These are phyloP conservation scores for Drosophila ironensis DNA, from an alignment of 1,140 invertebrate species.

Conservation along the genomic window DNA sequence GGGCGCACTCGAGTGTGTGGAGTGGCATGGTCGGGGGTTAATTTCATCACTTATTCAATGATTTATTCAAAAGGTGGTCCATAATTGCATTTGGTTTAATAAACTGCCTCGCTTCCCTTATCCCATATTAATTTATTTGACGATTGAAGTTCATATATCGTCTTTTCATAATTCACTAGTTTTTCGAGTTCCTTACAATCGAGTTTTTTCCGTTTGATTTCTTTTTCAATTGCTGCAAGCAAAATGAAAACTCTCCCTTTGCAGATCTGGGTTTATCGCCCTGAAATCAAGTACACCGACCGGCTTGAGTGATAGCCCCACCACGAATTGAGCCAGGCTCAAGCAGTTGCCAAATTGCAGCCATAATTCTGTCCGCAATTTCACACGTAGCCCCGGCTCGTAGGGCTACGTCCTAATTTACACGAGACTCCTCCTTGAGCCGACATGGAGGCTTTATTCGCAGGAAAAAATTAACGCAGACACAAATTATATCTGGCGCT, in stretches of 20 bases:
- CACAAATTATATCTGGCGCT: conserved; percentile 81
- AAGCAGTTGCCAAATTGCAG: conserved; percentile 15
- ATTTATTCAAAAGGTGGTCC: conserved; percentile 28
- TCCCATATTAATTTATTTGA: not conserved
- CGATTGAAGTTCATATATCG: too few species aligned
- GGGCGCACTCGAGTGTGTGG: conserved; percentile 1
- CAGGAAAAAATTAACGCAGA: conserved; percentile 80
- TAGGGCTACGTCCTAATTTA: conserved; percentile 67
- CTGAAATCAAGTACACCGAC: conserved; percentile 17
- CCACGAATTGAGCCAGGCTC: conserved; percentile 21
- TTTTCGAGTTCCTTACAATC: too few species aligned
- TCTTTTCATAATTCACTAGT: too few species aligned
- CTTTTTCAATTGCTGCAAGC: too few species aligned
- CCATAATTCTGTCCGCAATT: conserved; percentile 27
- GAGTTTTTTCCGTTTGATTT: too few species aligned
- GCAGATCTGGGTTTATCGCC: conserved; percentile 8
- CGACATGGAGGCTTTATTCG: conserved; percentile 59
- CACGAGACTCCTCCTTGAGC: conserved; percentile 39
- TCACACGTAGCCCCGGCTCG: conserved; percentile 38
- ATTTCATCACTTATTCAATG: conserved; percentile 30
- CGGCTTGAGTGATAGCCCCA: conserved; percentile 32
- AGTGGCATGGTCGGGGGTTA: not conserved
- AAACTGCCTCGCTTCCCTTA: not conserved
- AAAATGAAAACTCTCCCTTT: conserved; percentile 5
- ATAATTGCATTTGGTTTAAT: conserved; percentile 40